These are phyloP conservation scores for Strix uralensis DNA, from an alignment of 2,113 vertebrate species.

Conservation along the genomic window DNA sequence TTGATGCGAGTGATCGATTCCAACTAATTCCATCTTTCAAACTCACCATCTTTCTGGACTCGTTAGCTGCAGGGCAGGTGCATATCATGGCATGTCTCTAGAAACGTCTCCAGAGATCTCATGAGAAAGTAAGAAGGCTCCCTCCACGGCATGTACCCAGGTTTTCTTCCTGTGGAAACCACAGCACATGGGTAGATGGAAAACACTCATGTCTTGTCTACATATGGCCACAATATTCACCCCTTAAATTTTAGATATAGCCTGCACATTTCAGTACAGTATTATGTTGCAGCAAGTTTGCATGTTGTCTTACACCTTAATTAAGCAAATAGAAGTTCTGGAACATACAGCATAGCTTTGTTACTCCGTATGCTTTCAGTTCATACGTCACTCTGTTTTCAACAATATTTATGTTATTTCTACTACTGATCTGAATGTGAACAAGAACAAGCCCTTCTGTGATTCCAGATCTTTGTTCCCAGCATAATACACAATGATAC, in stretches of 20 bases:
- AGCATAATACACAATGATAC: background rate
- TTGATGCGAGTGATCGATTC: background rate
- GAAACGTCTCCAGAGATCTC: background rate
- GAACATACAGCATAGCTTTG: background rate
- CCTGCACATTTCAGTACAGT: background rate
- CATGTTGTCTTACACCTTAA: background rate
- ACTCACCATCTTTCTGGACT: background rate
- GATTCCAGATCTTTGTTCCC: background rate
- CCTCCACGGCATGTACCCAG: background rate
- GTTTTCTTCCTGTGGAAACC: background rate
- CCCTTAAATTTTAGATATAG: background rate
- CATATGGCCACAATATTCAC: background rate
- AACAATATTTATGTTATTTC: background rate
- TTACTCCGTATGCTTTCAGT: background rate
- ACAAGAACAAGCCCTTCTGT: background rate
- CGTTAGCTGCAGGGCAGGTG: accelerated
- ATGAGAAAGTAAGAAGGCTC: background rate
- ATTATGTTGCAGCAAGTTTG: background rate
- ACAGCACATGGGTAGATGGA: background rate
- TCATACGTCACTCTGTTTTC: background rate
- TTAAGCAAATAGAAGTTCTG: background rate
- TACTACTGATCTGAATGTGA: background rate
- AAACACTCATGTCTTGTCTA: background rate
- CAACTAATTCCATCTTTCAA: background rate
- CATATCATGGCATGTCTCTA: background rate